Conservation (phyloP, 2,113 vertebrate genomes). For the Oncorhynchus mykiss region DNA sequence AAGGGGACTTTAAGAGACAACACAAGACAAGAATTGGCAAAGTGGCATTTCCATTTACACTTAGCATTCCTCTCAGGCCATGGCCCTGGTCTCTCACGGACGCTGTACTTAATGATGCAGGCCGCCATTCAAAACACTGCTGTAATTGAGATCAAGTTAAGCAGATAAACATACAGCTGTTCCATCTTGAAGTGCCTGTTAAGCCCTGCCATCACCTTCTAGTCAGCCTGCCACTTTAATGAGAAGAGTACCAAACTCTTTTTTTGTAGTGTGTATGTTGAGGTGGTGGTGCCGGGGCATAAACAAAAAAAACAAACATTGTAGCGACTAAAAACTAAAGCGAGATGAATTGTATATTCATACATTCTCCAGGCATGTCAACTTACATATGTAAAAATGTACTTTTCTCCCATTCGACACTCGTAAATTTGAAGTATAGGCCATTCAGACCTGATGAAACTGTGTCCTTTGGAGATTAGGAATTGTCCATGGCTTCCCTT, state of each 20-base stretch:
- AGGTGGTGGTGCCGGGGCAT: conserved; percentile 17
- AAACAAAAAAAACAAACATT: conserved; percentile 37
- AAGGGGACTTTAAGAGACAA: conserved; percentile 41
- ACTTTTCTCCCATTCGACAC: conserved; percentile 19
- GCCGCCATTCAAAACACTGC: conserved; percentile 48
- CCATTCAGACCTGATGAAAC: background rate
- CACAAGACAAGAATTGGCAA: conserved; percentile 22
- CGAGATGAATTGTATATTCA: conserved; percentile 17
- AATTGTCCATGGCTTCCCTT: conserved; percentile 29
- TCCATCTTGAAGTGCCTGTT: conserved; percentile 15
- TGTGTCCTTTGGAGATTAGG: background rate
- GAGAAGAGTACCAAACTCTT: conserved; percentile 22
- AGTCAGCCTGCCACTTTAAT: background rate
- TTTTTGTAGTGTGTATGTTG: conserved; percentile 40
- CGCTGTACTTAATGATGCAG: conserved; percentile 44
- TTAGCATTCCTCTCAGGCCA: conserved; percentile 28
- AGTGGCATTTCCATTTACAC: conserved; percentile 36
- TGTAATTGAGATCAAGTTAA: conserved; percentile 62
- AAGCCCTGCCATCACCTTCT: conserved; percentile 8
- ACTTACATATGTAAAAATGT: conserved; percentile 19
- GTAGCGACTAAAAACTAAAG: conserved; percentile 21
- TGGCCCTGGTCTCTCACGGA: conserved; percentile 21
- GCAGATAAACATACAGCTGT: conserved; percentile 55
- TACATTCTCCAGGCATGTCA: conserved; percentile 18
- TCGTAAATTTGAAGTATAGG: conserved; percentile 45